Evolutionary conservation across 2,113 vertebrate species (phyloP), one percentile per base, ranked within the genome.

Genomic region (Isurus oxyrinchus): DNA sequence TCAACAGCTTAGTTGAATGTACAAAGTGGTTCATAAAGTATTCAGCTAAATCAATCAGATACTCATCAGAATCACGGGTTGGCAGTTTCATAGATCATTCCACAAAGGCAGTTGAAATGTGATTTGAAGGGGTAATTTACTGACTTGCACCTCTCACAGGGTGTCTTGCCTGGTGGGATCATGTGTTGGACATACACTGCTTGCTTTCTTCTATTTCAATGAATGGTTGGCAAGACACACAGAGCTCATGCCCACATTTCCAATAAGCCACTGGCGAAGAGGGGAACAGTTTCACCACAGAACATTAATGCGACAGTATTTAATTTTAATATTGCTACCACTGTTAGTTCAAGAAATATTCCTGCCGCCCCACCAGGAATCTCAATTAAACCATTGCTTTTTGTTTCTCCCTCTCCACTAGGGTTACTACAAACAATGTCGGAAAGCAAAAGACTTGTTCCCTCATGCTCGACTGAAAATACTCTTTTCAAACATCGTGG

Each of bases 371-470:
- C 31, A 31, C 23, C 19, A 40, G 5, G 11, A n/a, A 19, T 0
- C 13, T 61, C 90, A 63, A 19, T 93, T 57, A 59, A 93, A 93
- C 31, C 5, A 53, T 21, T 63, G 90, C 5, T 63, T n/a, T 25
- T n/a, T 21, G 19, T 94, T 63, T 94, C 27, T n/a, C 14, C 35
- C 59, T 44, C 35, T 66, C 35, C n/a, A 40, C 7, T 63, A 94
- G 90, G 90, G 90, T 23, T 94, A 94, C 90, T 94, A 66, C 59
- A 63, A 40, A 40, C 59, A 94, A 59, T 94, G 90, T 16, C 5
- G 25, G 59, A 94, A 94, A 94, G 5, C 90, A 94, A 94, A 66
- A 8, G 90, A 94, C 59, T 94, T 94, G 90, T 94, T 94, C 35
- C 59, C 90, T 63, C 90, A 66, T 19, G 59, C 35, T n/a, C 90